Base-by-base conservation (phyloP, 2,888 invertebrate genomes). In the Cantharis flavilabris region DNA sequence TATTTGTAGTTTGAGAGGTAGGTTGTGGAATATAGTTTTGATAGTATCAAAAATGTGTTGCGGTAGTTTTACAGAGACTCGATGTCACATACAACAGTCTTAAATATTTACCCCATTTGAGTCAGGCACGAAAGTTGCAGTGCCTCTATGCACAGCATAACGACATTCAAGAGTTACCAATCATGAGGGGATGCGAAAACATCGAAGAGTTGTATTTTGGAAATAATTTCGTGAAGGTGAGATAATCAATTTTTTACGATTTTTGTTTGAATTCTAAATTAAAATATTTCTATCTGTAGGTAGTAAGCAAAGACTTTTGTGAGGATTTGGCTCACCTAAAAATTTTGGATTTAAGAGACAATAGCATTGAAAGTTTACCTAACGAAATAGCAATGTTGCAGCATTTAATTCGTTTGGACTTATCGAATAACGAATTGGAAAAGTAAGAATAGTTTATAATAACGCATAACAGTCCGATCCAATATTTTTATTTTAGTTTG, bases 181-280 rank as follows among this genome's bases (percentile, higher is more conserved):
- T 93, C 84, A 93, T 96, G 80, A 92, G 91, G 82, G 94, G 95
- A 71, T 97, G 96, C 86, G 90, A 91, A 70, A 90, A 92, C 70
- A 88, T 98, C 13, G 94, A 93, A 88, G 96, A 97, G 88, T 88
- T 97, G 73, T 94, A 96, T 88, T 90, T 96, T 83, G 94, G 96
- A 72, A 95, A 96, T 87, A 97, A 97, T 89, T 92, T 89, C 82
- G 93, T 97, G 76, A 91, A 91, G 90, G 95, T 94, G 89, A 33
- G 65, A 72, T 26, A 9, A 23, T 11, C n/a, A n/a, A n/a, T n/a
- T n/a, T 16, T 16, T 16, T 16, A 16, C 1, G 16, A 16, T 16
- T 16, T 16, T 16, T 20, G 3, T 20, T 20, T 20, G 20, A 20
- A 28, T 28, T 28, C 33, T 65, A 28, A 65, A 72, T 72, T 49